Evolutionary conservation across 2,113 vertebrate genomes (phyloP).

Genomic region (Gambusia holbrooki): DNA sequence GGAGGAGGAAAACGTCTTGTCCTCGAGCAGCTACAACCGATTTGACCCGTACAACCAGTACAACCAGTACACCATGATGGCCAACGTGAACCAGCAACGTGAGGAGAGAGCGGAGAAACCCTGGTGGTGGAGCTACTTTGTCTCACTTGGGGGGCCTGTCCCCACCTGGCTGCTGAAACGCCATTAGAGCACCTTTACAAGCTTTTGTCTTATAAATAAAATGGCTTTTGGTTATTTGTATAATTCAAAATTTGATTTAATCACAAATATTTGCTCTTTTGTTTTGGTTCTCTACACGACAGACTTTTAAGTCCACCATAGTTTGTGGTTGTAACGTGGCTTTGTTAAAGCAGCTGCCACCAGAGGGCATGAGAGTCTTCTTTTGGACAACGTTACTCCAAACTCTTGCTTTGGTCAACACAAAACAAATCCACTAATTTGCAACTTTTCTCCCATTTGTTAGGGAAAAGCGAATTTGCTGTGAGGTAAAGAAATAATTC

Average conservation of each 20-base stretch:
- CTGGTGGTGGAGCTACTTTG: constrained; percentile 97
- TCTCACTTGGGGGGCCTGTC: constrained; percentile 73
- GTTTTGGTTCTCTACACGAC: neutral
- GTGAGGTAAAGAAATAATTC: neutral
- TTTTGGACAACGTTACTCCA: neutral
- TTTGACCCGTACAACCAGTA: constrained; percentile 81
- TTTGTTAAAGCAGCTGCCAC: constrained; percentile 4
- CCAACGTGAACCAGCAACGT: neutral
- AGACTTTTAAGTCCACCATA: neutral
- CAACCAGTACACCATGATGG: constrained; percentile 68
- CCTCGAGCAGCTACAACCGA: constrained; percentile 58
- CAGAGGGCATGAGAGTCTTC: constrained; percentile 49
- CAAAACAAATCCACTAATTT: neutral
- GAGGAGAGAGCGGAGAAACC: constrained; percentile 83
- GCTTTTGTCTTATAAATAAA: constrained; percentile 4
- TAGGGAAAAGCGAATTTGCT: neutral
- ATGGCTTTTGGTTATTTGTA: neutral
- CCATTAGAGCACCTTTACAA: constrained; percentile 52
- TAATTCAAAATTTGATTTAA: neutral
- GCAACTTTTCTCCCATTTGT: neutral
- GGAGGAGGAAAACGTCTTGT: constrained; percentile 39
- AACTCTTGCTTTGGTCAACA: neutral
- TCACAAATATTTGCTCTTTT: neutral
- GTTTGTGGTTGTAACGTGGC: neutral
- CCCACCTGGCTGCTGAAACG: constrained; percentile 91